These are phyloP conservation scores for Drosophila serrata DNA, from an alignment of 1,140 invertebrate species.

Conservation along the genomic window DNA sequence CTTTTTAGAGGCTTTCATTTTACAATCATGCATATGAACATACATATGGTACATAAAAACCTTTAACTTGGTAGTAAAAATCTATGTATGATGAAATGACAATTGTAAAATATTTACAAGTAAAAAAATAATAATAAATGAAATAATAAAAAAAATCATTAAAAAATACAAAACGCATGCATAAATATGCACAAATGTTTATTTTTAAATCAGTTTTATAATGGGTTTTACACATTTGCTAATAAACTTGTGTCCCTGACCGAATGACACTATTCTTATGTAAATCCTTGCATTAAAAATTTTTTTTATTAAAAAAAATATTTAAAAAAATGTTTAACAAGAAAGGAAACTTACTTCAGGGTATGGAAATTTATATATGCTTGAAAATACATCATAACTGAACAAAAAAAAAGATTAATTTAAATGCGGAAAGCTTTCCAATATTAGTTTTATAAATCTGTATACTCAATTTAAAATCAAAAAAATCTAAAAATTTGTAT, in stretches of 20 bases:
- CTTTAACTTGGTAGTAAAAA: slow-evolving; percentile 18
- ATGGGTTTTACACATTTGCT: background rate
- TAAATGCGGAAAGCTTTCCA: too few relatives aligned
- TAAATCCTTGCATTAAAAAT: background rate
- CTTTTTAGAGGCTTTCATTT: slow-evolving; percentile 9
- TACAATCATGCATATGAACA: slow-evolving; percentile 3
- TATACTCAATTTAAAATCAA: too few relatives aligned
- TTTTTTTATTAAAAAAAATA: background rate
- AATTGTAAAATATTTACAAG: slow-evolving; percentile 12
- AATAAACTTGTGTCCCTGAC: background rate
- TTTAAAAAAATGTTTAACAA: background rate
- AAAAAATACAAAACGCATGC: background rate
- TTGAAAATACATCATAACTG: too few relatives aligned
- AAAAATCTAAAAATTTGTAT: too few relatives aligned
- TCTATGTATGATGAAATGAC: slow-evolving; percentile 1
- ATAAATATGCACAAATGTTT: background rate
- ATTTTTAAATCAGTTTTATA: background rate
- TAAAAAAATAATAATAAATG: background rate
- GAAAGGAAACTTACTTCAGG: background rate
- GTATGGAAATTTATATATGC: too few relatives aligned
- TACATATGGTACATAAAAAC: slow-evolving; percentile 9
- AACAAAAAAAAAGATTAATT: too few relatives aligned
- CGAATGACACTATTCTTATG: background rate
- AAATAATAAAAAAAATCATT: background rate
- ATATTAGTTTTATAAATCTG: too few relatives aligned